These are phyloP conservation scores for Lordiphosa collinella DNA, from an alignment of 1,140 invertebrate species.

Conservation along the genomic window DNA sequence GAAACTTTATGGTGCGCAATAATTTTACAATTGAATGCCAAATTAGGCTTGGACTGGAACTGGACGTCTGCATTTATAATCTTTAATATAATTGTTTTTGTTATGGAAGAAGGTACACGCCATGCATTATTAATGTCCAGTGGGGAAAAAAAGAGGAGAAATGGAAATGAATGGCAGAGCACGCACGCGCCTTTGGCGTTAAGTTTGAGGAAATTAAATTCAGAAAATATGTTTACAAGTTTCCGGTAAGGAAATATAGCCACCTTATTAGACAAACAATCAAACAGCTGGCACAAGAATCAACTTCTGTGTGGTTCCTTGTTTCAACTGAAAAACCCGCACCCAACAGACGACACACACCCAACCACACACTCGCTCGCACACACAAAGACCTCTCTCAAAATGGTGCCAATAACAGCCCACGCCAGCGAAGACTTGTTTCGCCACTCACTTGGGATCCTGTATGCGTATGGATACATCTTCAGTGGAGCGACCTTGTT, in stretches of 20 bases:
- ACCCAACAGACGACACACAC: constrained; percentile 7
- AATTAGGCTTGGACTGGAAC: constrained; percentile 39
- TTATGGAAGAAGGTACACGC: constrained; percentile 40
- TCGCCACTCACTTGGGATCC: constrained; percentile 76
- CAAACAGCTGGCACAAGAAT: constrained; percentile 21
- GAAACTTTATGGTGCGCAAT: constrained; percentile 60
- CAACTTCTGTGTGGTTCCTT: no score
- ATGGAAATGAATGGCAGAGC: constrained; percentile 48
- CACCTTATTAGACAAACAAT: neutral
- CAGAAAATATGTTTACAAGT: constrained; percentile 12
- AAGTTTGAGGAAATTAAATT: constrained; percentile 37
- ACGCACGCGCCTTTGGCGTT: constrained; percentile 57
- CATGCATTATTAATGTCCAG: constrained; percentile 61
- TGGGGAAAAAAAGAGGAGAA: constrained; percentile 36
- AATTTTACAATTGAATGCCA: constrained; percentile 68
- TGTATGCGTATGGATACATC: constrained; percentile 79
- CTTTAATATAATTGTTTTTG: constrained; percentile 37
- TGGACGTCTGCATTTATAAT: constrained; percentile 53
- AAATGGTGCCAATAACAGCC: constrained; percentile 1
- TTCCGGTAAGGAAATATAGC: constrained; percentile 32
- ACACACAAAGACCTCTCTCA: neutral
- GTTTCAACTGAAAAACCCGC: neutral
- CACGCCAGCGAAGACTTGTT: constrained; percentile 25
- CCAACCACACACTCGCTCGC: neutral
- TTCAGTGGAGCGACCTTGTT: constrained; percentile 77